Evolutionary conservation across 92 coral and sea anemone species (phyloP).

Genomic region (Heliopora coerulea): DNA sequence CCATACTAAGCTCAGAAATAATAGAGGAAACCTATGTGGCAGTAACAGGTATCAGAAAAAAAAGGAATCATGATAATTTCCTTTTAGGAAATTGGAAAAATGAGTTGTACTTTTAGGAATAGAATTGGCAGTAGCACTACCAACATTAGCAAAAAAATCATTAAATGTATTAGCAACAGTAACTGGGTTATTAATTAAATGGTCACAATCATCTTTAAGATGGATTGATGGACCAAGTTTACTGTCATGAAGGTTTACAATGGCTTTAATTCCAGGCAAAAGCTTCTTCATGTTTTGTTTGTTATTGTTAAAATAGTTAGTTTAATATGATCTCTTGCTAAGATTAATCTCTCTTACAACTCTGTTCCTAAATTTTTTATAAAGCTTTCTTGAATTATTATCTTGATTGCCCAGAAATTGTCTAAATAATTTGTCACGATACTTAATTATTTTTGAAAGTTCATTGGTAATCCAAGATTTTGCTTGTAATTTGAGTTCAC

Average conservation of each 20-base stretch:
- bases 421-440: slow-evolving; percentile 35
- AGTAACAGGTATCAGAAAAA: too few relatives aligned
- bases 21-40: too few relatives aligned
- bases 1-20: too few relatives aligned
- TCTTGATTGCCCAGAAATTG: slow-evolving; percentile 31
- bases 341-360: slow-evolving; percentile 43
- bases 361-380: slow-evolving; percentile 41
- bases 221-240: slow-evolving; percentile 36
- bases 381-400: slow-evolving; percentile 27
- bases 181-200: slow-evolving; percentile 20
- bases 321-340: slow-evolving; percentile 44
- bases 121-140: slow-evolving; percentile 33
- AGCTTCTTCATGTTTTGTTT: slow-evolving; percentile 28
- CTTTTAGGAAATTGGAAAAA: slow-evolving; percentile 35
- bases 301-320: slow-evolving; percentile 39
- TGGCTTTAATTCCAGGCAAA: slow-evolving; percentile 49
- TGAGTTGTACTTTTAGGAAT: slow-evolving; percentile 39
- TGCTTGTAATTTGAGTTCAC: slow-evolving; percentile 13
- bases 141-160: slow-evolving; percentile 45
- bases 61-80: slow-evolving; percentile 42
- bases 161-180: slow-evolving; percentile 48
- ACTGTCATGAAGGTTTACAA: slow-evolving; percentile 42
- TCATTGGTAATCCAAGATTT: slow-evolving; percentile 44
- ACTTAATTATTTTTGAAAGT: slow-evolving; percentile 38
- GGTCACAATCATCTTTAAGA: slow-evolving; percentile 32